Percentiles rank a stretch among this genome's conserved stretches.
Conservation (phyloP, 2,797 vertebrate genomes). For the Miichthys miiuy region DNA sequence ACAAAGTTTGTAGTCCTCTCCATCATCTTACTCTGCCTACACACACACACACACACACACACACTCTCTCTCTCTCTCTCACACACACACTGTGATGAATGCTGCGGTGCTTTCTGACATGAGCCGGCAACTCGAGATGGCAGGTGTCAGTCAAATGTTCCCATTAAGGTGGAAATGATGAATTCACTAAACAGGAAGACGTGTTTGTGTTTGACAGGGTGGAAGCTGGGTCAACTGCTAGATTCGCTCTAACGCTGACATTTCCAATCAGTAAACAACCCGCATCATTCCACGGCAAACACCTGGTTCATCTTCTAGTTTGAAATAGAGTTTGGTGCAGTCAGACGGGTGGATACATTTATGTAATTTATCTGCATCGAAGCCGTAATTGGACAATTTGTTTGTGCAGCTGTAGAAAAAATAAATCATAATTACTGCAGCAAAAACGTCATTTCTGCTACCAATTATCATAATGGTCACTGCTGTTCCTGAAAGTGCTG, state of each 20-base stretch:
- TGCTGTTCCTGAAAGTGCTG: conserved; percentile 22
- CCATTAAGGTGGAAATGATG: conserved; percentile 60
- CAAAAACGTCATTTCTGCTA: conserved; percentile 32
- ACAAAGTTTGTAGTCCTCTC: conserved; percentile 10
- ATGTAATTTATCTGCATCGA: conserved; percentile 29
- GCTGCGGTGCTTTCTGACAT: conserved; percentile 28
- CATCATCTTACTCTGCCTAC: conserved; percentile 3
- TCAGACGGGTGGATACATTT: not conserved
- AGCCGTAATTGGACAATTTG: conserved; percentile 48
- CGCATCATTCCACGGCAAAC: not conserved
- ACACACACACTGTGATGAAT: conserved; percentile 5
- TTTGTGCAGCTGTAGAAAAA: conserved; percentile 42
- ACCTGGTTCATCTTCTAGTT: conserved; percentile 7
- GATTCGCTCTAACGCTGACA: conserved; percentile 25
- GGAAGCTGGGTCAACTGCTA: conserved; percentile 11
- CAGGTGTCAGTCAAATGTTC: conserved; percentile 71
- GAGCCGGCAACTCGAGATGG: conserved; percentile 39
- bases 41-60: conserved; percentile 7
- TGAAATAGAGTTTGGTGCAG: not conserved
- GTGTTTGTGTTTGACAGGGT: conserved; percentile 37
- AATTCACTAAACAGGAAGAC: conserved; percentile 27
- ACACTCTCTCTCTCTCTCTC: not conserved
- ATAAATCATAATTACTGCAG: conserved; percentile 46
- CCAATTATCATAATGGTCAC: conserved; percentile 43
- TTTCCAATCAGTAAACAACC: conserved; percentile 29